Base-by-base conservation (phyloP, 2,113 vertebrate species). In the Hystrix cristata region DNA sequence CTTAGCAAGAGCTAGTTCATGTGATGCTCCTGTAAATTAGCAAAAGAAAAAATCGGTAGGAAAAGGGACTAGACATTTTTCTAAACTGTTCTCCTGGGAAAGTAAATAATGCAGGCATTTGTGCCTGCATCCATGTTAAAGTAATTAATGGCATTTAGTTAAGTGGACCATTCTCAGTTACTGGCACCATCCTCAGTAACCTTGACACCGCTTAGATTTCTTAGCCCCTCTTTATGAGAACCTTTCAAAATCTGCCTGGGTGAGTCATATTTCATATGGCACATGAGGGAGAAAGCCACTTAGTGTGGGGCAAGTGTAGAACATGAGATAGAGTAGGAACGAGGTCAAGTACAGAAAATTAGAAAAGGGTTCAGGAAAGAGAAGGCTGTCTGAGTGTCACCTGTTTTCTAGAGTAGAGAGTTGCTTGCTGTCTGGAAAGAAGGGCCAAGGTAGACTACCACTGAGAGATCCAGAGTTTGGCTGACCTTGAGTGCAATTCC, bases 401-500 rank as follows among this genome's bases (percentile, higher is more conserved):
- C 64, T 55, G 91, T 48, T 93, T 93, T 78, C 60, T 72, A 83
- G 25, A 72, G 12, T n/a, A 48, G 57, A 82, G 38, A 72, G 9
- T 38, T 2, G 13, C 12, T 65, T 60, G 74, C 23, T 57, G 29
- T 93, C 74, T 84, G 18, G 94, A 65, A 95, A 78, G 64, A 87
- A 89, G 51, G 84, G 48, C 25, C 7, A 6, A 67, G 65, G 87
- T 31, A 87, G 72, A 71, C 27, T 46, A 74, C 23, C 76, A 84
- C 48, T 9, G 67, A 80, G 67, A 91, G 43, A 71, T 23, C 25
- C n/a, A 82, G 87, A 48, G 25, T 55, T 87, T 96, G 43, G 11
- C 19, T 53, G 69, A 94, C 57, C 83, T 90, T 71, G 79, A 93
- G 10, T 72, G 92, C 55, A 71, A 65, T 95, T 76, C 72, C 13